Percentiles rank a stretch among this genome's conserved stretches.
Evolutionary conservation across 2,888 invertebrate genomes (phyloP).

Genomic region (Temnothorax ravouxi): DNA sequence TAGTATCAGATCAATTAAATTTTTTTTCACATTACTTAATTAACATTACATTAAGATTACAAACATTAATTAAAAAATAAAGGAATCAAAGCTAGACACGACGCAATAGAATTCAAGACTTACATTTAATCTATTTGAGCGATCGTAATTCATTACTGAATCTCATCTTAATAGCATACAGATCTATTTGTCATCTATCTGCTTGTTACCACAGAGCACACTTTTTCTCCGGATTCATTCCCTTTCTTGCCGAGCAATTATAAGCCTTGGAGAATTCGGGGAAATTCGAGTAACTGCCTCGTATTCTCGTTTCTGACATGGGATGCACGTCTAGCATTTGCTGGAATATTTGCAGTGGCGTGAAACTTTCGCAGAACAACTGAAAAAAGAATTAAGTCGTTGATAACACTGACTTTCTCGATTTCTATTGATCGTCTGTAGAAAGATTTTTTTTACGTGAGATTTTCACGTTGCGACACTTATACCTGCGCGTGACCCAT

Average conservation of each 20-base stretch:
- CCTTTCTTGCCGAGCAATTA: constrained; percentile 3
- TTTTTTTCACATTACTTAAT: too few relatives aligned
- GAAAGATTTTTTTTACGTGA: not conserved
- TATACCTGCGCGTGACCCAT: not conserved
- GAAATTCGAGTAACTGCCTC: constrained; percentile 12
- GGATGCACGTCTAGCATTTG: not conserved
- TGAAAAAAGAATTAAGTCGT: constrained; percentile 11
- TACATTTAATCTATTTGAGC: not conserved
- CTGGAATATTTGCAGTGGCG: not conserved
- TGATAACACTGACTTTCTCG: not conserved
- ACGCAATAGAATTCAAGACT: not conserved
- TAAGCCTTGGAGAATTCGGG: constrained; percentile 6
- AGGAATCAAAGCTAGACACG: not conserved
- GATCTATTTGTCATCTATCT: not conserved
- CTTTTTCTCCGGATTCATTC: constrained; percentile 5
- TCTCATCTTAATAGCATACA: not conserved
- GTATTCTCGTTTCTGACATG: not conserved
- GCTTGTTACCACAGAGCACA: constrained; percentile 9
- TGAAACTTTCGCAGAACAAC: not conserved
- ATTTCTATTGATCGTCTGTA: not conserved
- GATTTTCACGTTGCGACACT: not conserved
- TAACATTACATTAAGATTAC: too few relatives aligned
- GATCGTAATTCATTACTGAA: too few relatives aligned
- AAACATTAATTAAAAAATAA: not conserved
- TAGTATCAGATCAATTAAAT: too few relatives aligned